Base-by-base conservation (phyloP, 2,888 invertebrate species). In the Caenorhabditis panamensis region DNA sequence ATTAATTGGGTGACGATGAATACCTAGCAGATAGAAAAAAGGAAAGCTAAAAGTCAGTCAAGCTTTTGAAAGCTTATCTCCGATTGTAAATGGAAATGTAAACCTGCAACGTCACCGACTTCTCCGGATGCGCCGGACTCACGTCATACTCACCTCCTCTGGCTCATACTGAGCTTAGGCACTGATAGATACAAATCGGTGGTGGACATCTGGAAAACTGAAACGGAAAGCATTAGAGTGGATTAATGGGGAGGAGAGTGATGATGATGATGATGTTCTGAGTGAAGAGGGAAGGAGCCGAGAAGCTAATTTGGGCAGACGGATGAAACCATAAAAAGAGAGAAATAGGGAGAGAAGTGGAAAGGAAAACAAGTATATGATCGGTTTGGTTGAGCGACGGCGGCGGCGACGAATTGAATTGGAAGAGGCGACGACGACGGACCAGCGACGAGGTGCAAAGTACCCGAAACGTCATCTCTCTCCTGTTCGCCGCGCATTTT, bases 151-250 rank as follows among this genome's bases (percentile, higher is more conserved):
- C 36, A 73, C 73, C 73, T 73, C 31, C 73, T 49, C 28, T 73
- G 73, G 49, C 73, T 64, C 44, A 73, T 51, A 28, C 41, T 58
- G 37, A 66, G 51, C 64, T 59, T 58, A 13, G 73, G 73, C 64
- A 73, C 73, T 22, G 64, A 49, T 20, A 73, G 64, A 73, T 73
- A 73, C 59, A 73, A 73, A 36, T 73, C 49, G 22, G 44, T 51
- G 20, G 64, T 59, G 31, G 73, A 73, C 73, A 73, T 58, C 63
- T 63, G 59, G 44, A 71, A 68, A 68, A 59, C 22, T 28, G 59
- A 58, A 68, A 59, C 31, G 49, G 59, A 58, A 68, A 9, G 37
- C 41, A 18, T 47, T 66, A 41, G 44, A 26, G 54, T 16, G 41
- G 41, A 41, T 41, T 41, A 16, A 56, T n/a, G 47, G 22, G 31